phyloP scores from a whole-genome alignment of 2,888 invertebrate species.

The Nomada ruficornis region DNA sequence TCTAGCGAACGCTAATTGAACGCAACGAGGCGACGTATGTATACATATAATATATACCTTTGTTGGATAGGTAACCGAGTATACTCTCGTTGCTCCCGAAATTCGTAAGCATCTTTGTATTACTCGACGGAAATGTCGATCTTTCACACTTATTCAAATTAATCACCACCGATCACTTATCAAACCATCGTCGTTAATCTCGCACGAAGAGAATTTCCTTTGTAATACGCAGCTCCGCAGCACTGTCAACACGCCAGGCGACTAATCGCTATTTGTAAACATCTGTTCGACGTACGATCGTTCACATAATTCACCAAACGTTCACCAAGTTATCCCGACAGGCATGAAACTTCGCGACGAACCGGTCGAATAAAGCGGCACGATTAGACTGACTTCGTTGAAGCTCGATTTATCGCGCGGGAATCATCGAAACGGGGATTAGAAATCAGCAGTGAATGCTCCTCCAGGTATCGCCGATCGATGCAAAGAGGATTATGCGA shows the following conservation, averaged over 20 bases:
- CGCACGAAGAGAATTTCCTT: not conserved
- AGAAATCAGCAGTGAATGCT: not conserved
- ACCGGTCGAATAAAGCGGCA: not conserved
- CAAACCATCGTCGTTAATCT: not conserved
- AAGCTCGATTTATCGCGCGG: not conserved
- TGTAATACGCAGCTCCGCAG: not conserved
- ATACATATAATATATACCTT: slow-evolving; percentile 70
- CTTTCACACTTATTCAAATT: not conserved
- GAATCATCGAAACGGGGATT: not conserved
- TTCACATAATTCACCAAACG: slow-evolving; percentile 2
- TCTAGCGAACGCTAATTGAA: slow-evolving; percentile 25
- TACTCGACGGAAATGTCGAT: not conserved
- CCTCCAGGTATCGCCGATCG: not conserved
- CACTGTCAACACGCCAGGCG: not conserved
- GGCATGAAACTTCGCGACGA: not conserved
- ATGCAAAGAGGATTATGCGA: not conserved
- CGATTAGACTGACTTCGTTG: not conserved
- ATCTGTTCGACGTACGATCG: not conserved
- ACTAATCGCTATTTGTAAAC: slow-evolving; percentile 20
- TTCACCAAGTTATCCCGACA: not conserved
- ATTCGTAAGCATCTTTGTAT: slow-evolving; percentile 76
- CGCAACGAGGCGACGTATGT: not conserved
- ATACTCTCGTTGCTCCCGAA: slow-evolving; percentile 81
- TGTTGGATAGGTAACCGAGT: slow-evolving; percentile 76
- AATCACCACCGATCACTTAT: not conserved